phyloP scores from a whole-genome alignment of 2,113 vertebrate genomes.

The Clinocottus analis region DNA sequence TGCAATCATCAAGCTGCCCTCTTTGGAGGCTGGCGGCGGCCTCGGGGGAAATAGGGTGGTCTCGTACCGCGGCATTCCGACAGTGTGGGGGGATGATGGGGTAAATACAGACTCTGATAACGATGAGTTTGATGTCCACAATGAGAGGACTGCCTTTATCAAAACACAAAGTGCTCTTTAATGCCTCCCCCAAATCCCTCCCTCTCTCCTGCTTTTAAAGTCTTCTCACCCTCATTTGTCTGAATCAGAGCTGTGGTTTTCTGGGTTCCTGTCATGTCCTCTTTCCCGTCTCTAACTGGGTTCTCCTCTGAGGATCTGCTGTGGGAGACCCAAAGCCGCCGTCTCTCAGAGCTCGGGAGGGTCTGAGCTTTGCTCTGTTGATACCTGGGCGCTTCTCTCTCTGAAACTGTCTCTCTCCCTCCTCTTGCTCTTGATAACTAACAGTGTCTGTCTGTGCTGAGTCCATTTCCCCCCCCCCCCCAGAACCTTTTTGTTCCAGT shows the following conservation, averaged over 20 bases:
- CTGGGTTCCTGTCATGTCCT: constrained; percentile 46
- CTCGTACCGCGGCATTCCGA: constrained; percentile 95
- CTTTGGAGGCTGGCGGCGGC: constrained; percentile 82
- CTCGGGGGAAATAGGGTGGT: constrained; percentile 80
- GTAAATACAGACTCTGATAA: constrained; percentile 89
- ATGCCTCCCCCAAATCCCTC: constrained; percentile 64
- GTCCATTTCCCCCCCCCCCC: constrained; percentile 57
- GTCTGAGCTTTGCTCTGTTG: constrained; percentile 61
- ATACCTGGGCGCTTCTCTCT: constrained; percentile 72
- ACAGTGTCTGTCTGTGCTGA: constrained; percentile 59
- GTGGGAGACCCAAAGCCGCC: constrained; percentile 56
- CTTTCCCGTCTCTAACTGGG: constrained; percentile 23
- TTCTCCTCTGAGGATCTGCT: constrained; percentile 48
- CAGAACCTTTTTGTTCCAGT: constrained; percentile 66
- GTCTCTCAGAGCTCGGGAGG: constrained; percentile 50
- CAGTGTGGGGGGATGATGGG: constrained; percentile 93
- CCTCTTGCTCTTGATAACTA: constrained; percentile 63
- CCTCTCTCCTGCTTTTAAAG: constrained; percentile 51
- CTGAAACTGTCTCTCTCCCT: constrained; percentile 63
- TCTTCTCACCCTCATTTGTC: constrained; percentile 31
- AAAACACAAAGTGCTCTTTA: constrained; percentile 99
- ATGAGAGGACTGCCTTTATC: constrained; percentile 98
- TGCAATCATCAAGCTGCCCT: constrained; percentile 86
- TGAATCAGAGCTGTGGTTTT: constrained; percentile 61
- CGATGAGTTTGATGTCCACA: constrained; percentile 90